Evolutionary conservation across 2,797 vertebrate genomes (phyloP).

Genomic region (Diglossa cyanea): DNA sequence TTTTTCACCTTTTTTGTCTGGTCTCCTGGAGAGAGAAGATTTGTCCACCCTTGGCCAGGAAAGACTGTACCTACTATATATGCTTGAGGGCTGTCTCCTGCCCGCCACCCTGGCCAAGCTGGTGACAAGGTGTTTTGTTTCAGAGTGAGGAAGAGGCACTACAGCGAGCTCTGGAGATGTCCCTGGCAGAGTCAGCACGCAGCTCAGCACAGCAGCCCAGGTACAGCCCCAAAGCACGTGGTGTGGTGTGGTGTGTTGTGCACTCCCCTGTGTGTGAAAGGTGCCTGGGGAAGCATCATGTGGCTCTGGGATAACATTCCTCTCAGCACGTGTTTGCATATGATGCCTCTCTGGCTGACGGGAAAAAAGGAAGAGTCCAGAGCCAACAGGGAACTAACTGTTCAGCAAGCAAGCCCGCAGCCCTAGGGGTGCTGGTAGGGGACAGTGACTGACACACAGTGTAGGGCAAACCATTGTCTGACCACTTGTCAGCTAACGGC

Average conservation of each 20-base stretch:
- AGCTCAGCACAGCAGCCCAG: constrained; percentile 13
- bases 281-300: neutral
- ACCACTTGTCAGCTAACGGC: neutral
- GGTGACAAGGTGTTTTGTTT: neutral
- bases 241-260: neutral
- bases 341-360: neutral
- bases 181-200: constrained; percentile 83
- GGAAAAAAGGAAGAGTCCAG: neutral
- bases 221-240: neutral
- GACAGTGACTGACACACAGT: neutral
- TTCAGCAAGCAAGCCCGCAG: neutral
- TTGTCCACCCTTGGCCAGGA: neutral
- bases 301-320: neutral
- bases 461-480: neutral
- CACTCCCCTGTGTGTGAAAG: neutral
- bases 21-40: neutral
- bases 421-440: neutral
- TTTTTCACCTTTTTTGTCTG: neutral
- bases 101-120: neutral
- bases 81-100: neutral
- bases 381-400: neutral
- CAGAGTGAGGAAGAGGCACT: constrained; percentile 96
- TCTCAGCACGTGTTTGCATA: neutral
- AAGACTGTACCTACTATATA: fast-evolving
- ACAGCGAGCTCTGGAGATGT: constrained; percentile 93